Conservation (phyloP, 2,797 vertebrate genomes). For the Glyptemys insculpta region DNA sequence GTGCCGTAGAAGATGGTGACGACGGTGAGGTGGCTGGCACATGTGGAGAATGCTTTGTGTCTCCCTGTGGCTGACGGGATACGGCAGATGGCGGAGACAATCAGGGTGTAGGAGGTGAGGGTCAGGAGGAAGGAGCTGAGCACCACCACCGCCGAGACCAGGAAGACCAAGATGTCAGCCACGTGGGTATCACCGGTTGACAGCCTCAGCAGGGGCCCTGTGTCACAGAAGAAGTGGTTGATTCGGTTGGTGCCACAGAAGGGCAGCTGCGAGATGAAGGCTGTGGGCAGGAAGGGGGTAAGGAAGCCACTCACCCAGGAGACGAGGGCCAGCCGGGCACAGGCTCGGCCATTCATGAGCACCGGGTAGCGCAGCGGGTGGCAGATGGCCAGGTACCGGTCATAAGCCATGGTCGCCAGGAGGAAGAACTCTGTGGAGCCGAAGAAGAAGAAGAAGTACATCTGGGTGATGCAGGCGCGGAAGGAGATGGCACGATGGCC, state of each 20-base stretch:
- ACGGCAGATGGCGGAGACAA: not conserved
- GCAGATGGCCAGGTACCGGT: constrained; percentile 31
- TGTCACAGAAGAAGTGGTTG: constrained; percentile 70
- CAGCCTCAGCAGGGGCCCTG: constrained; percentile 61
- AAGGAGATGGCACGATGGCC: constrained; percentile 62
- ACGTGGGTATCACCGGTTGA: constrained; percentile 52
- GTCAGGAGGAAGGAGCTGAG: not conserved
- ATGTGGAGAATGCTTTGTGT: constrained; percentile 24
- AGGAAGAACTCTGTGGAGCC: constrained; percentile 45
- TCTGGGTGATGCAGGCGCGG: constrained; percentile 8
- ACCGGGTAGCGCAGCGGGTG: not conserved
- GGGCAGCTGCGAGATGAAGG: constrained; percentile 40
- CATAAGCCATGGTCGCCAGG: constrained; percentile 29
- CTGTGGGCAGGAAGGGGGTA: not conserved
- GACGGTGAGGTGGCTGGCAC: not conserved
- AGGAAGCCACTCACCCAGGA: constrained; percentile 44
- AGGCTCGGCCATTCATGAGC: not conserved
- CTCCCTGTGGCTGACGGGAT: constrained; percentile 11
- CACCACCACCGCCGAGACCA: constrained; percentile 37
- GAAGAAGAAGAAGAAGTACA: constrained; percentile 40
- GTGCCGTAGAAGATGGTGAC: constrained; percentile 43
- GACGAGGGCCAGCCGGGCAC: not conserved
- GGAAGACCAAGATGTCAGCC: constrained; percentile 56
- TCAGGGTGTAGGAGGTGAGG: constrained; percentile 11
- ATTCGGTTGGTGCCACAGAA: constrained; percentile 52